Evolutionary conservation across 2,888 invertebrate species (phyloP).

Genomic region (Brachyptera risi): DNA sequence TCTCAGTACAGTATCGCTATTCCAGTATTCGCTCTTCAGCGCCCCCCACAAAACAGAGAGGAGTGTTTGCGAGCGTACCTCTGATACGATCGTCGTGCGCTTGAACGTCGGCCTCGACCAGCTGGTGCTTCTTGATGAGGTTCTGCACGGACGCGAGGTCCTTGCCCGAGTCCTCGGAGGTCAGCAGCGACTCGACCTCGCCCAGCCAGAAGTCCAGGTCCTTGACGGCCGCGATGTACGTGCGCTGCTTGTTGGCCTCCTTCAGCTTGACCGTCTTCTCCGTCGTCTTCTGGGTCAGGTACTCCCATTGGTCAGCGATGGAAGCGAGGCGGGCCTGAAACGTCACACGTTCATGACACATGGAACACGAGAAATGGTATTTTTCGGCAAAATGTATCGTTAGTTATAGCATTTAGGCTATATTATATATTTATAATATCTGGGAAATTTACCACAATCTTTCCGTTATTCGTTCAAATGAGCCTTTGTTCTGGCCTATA

Average conservation of each 20-base stretch:
- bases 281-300: conserved; percentile 93
- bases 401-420: too few relatives aligned
- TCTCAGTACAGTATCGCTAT: too few relatives aligned
- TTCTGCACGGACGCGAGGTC: conserved; percentile 98
- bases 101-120: conserved; percentile 96
- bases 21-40: too few relatives aligned
- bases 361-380: background rate
- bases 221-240: conserved; percentile 98
- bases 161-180: conserved; percentile 96
- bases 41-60: too few relatives aligned
- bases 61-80: conserved; percentile 55
- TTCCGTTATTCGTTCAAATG: too few relatives aligned
- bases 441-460: too few relatives aligned
- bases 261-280: conserved; percentile 98
- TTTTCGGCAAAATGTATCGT: too few relatives aligned
- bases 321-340: conserved; percentile 68
- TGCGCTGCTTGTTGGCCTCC: conserved; percentile 98
- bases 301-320: conserved; percentile 98
- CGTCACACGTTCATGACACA: too few relatives aligned
- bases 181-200: conserved; percentile 93
- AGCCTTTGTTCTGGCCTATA: too few relatives aligned
- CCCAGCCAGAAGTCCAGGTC: conserved; percentile 99
- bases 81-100: conserved; percentile 94
- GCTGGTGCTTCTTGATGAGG: conserved; percentile 96
- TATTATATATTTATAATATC: too few relatives aligned